Evolutionary conservation across 2,888 invertebrate genomes (phyloP).

Genomic region (Orthosia incerta): DNA sequence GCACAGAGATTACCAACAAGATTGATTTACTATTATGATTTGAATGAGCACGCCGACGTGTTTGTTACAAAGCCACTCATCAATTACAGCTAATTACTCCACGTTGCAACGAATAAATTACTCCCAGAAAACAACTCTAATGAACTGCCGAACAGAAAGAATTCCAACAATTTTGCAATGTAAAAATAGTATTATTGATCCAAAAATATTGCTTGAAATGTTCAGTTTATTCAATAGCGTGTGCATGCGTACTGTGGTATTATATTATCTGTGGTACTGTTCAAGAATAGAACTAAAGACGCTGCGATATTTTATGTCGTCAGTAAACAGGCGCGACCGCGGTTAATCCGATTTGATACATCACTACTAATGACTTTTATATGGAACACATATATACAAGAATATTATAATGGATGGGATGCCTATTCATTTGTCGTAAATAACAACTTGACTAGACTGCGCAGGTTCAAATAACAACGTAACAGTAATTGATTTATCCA

Average conservation of each 20-base stretch:
- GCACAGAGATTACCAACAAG: constrained; percentile 17
- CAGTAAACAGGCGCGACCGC: constrained; percentile 48
- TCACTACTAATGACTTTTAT: constrained; percentile 52
- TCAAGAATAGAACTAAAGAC: constrained; percentile 56
- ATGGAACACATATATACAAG: constrained; percentile 25
- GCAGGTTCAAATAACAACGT: background rate
- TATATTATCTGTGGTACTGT: too few relatives aligned
- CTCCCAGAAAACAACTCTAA: constrained; percentile 17
- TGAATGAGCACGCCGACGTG: constrained; percentile 28
- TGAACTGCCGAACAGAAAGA: constrained; percentile 24
- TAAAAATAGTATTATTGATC: constrained; percentile 54
- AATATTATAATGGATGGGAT: constrained; percentile 12
- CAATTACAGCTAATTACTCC: constrained; percentile 37
- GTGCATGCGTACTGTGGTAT: constrained; percentile 41
- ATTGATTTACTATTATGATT: constrained; percentile 38
- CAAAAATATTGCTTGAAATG: constrained; percentile 37
- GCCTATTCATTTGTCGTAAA: constrained; percentile 2
- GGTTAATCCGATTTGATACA: constrained; percentile 59
- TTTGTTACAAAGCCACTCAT: constrained; percentile 31
- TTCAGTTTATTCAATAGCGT: constrained; percentile 36
- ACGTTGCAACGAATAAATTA: constrained; percentile 24
- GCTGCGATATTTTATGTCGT: constrained; percentile 36
- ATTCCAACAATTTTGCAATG: constrained; percentile 23
- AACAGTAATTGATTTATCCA: background rate
- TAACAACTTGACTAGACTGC: background rate